These are phyloP conservation scores for Tipula unca DNA, from an alignment of 2,888 invertebrate species.

Conservation along the genomic window DNA sequence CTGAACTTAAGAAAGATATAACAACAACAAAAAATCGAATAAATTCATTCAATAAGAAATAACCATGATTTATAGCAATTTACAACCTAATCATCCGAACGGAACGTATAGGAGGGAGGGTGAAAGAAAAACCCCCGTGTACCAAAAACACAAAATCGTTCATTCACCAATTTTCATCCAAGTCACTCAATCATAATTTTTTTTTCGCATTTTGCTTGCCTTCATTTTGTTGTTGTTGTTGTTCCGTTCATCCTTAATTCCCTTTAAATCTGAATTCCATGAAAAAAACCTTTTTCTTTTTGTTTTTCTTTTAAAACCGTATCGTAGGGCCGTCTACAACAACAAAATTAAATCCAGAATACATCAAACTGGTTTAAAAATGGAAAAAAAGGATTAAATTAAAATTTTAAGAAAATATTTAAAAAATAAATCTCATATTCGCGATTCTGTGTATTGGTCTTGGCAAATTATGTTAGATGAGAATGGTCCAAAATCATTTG, in stretches of 20 bases:
- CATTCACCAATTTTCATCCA: neutral
- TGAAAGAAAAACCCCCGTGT: neutral
- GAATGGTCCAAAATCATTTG: too few relatives aligned
- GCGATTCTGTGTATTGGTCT: too few relatives aligned
- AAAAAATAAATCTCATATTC: too few relatives aligned
- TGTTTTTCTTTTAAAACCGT: too few relatives aligned
- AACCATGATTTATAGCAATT: conserved; percentile 14
- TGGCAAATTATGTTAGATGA: too few relatives aligned
- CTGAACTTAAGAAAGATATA: neutral
- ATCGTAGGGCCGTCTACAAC: neutral
- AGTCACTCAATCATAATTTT: neutral
- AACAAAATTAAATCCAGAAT: neutral
- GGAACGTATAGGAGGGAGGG: neutral
- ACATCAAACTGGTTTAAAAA: too few relatives aligned
- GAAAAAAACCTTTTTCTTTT: neutral
- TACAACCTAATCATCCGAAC: neutral
- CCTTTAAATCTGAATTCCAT: neutral
- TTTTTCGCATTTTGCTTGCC: too few relatives aligned
- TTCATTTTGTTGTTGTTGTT: neutral
- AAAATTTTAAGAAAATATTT: too few relatives aligned
- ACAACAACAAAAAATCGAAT: neutral
- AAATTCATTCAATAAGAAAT: conserved; percentile 8
- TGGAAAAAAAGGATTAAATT: too few relatives aligned
- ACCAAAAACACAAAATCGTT: neutral
- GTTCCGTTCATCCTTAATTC: neutral